These are phyloP conservation scores for Microctenopoma stevenorrisi DNA, from an alignment of 2,797 vertebrate genomes.

Conservation along the genomic window DNA sequence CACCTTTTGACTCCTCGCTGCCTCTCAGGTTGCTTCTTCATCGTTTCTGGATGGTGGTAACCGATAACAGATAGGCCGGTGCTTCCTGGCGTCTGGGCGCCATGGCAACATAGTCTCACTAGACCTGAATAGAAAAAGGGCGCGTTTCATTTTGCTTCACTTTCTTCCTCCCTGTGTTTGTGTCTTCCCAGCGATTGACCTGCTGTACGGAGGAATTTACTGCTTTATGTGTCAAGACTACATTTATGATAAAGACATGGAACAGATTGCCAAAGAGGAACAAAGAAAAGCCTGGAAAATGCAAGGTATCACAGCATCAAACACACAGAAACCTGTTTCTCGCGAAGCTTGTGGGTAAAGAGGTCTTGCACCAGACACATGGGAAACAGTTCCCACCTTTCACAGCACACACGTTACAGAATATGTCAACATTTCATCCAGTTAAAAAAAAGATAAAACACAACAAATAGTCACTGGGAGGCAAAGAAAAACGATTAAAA, in stretches of 20 bases:
- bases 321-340: neutral
- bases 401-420: neutral
- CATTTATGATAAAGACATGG: conserved; percentile 99
- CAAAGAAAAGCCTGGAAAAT: conserved; percentile 98
- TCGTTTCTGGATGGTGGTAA: conserved; percentile 33
- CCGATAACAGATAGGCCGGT: conserved; percentile 42
- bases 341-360: neutral
- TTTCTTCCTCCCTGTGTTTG: conserved; percentile 2
- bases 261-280: conserved; percentile 99
- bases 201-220: conserved; percentile 97
- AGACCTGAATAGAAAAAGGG: conserved; percentile 9
- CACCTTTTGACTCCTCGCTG: conserved; percentile 14
- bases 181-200: conserved; percentile 89
- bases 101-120: conserved; percentile 47
- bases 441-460: neutral
- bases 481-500: too few relatives aligned
- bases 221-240: conserved; percentile 99
- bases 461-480: neutral
- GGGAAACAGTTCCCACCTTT: neutral
- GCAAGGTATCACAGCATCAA: conserved; percentile 86
- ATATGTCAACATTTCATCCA: neutral
- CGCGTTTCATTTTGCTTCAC: neutral
- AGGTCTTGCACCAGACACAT: neutral
- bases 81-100: conserved; percentile 17
- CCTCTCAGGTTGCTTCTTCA: neutral